phyloP scores from a whole-genome alignment of 2,888 invertebrate species.

The Chalcis sispes region DNA sequence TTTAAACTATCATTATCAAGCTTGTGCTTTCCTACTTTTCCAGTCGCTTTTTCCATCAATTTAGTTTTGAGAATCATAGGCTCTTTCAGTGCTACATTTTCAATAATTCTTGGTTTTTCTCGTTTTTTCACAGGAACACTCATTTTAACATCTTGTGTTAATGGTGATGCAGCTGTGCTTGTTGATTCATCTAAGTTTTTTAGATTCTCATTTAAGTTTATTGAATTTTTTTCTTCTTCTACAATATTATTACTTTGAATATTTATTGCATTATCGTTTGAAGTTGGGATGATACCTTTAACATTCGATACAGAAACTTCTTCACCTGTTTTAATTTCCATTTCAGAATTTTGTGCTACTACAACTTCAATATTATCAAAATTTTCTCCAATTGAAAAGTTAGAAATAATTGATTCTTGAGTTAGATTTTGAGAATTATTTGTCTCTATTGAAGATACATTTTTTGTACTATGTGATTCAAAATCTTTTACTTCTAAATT shows the following conservation, averaged over 20 bases:
- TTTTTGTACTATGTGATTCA: slow-evolving; percentile 1
- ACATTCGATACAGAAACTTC: background rate
- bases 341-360: slow-evolving; percentile 62
- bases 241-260: slow-evolving; percentile 18
- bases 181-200: slow-evolving; percentile 65
- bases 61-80: slow-evolving; percentile 71
- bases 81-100: slow-evolving; percentile 71
- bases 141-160: slow-evolving; percentile 59
- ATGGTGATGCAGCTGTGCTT: slow-evolving; percentile 60
- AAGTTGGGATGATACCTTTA: background rate
- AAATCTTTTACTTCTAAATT: background rate
- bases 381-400: slow-evolving; percentile 60
- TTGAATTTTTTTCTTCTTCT: background rate
- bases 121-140: slow-evolving; percentile 72
- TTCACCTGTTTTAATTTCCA: slow-evolving; percentile 56
- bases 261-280: background rate
- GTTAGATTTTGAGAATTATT: background rate
- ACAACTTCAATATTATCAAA: slow-evolving; percentile 60
- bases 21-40: slow-evolving; percentile 70
- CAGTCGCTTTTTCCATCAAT: slow-evolving; percentile 67
- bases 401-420: slow-evolving; percentile 54
- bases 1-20: slow-evolving; percentile 64
- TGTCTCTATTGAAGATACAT: background rate
- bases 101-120: slow-evolving; percentile 74
- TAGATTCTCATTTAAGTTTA: slow-evolving; percentile 30